phyloP scores from a whole-genome alignment of 2,888 invertebrate species.

The Lepeophtheirus nordmannii region DNA sequence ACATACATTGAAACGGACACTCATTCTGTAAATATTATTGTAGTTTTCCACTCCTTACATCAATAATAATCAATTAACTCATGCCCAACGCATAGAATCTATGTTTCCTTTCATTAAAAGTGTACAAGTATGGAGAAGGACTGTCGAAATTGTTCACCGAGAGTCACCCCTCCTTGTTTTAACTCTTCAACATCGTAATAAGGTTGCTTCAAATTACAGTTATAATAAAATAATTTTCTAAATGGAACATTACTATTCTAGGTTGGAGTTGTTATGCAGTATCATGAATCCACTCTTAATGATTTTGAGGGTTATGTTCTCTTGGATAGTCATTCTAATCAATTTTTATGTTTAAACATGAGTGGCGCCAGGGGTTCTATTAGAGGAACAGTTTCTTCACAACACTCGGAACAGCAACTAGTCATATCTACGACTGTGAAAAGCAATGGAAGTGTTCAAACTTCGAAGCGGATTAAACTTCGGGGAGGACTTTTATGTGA shows the following conservation, averaged over 20 bases:
- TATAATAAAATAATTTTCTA: background rate
- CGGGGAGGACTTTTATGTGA: background rate
- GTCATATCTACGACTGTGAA: background rate
- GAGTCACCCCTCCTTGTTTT: constrained; percentile 22
- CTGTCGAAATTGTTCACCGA: constrained; percentile 20
- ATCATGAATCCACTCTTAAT: constrained; percentile 8
- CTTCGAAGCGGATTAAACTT: background rate
- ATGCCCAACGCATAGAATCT: background rate
- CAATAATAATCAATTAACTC: constrained; percentile 10
- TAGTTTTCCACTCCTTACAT: constrained; percentile 9
- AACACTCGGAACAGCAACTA: background rate
- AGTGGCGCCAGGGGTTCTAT: constrained; percentile 5
- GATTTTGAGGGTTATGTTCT: constrained; percentile 14
- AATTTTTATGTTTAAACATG: constrained; percentile 10
- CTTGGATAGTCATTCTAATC: constrained; percentile 12
- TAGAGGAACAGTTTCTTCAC: background rate
- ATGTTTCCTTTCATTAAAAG: constrained; percentile 12
- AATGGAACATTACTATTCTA: background rate
- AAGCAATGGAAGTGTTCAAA: background rate
- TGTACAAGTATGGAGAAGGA: constrained; percentile 14
- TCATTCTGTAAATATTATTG: background rate
- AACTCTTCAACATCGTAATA: constrained; percentile 18
- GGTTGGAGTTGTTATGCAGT: constrained; percentile 21
- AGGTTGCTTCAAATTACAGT: background rate
- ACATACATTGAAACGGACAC: background rate